Percentiles rank a stretch among this genome's conserved stretches.
These are phyloP conservation scores for Platanista minor DNA, from an alignment of 2,113 vertebrate species.

Conservation along the genomic window DNA sequence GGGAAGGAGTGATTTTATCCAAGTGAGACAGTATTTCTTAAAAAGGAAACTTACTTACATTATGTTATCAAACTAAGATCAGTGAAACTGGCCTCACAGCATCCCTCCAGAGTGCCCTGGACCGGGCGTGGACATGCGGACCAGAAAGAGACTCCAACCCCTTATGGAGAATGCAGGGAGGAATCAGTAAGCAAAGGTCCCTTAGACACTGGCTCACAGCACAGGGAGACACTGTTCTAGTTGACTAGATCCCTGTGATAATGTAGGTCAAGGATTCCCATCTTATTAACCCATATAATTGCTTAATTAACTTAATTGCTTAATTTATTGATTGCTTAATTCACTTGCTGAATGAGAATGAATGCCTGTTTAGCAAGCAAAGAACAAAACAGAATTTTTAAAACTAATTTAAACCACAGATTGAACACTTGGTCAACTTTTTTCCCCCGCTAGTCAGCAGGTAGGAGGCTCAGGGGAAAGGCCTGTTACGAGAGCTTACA, in stretches of 20 bases:
- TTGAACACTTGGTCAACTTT: not conserved
- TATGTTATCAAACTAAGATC: not conserved
- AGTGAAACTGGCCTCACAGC: not conserved
- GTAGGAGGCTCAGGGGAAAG: not conserved
- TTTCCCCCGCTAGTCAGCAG: not conserved
- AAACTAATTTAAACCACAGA: not conserved
- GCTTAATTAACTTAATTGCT: slow-evolving; percentile 44
- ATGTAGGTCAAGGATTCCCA: not conserved
- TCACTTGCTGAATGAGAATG: not conserved
- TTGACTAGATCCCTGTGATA: not conserved
- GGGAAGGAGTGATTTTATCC: not conserved
- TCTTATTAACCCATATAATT: not conserved
- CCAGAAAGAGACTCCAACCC: fast-evolving
- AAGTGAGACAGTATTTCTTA: not conserved
- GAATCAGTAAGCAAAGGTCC: not conserved
- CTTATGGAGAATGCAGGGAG: not conserved
- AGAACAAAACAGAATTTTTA: not conserved
- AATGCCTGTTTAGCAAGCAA: slow-evolving; percentile 25
- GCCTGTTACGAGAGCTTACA: too few relatives aligned
- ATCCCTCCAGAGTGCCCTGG: not conserved
- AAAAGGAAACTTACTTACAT: not conserved
- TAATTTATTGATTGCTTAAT: slow-evolving; percentile 42
- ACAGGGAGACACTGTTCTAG: not conserved
- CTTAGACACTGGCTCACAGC: not conserved
- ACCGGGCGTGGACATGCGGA: too few relatives aligned